phyloP scores from a whole-genome alignment of 2,113 vertebrate species.

The Pavo muticus region DNA sequence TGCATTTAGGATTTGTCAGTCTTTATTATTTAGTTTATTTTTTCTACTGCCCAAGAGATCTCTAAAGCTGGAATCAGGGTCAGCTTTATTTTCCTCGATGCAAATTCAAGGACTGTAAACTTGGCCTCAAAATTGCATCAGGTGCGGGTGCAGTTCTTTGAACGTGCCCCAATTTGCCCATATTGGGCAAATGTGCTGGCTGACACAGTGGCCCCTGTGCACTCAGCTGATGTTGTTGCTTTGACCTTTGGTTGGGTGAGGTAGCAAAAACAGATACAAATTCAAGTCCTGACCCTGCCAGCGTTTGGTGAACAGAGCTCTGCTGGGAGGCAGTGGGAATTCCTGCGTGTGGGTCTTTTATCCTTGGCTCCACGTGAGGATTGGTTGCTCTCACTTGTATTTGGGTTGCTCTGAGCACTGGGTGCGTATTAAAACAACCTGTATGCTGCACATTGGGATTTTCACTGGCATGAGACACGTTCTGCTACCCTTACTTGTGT shows the following conservation, averaged over 20 bases:
- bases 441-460: not conserved
- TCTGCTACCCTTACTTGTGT: not conserved
- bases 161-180: not conserved
- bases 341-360: not conserved
- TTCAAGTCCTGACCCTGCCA: not conserved
- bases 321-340: not conserved
- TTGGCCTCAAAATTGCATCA: not conserved
- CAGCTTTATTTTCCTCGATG: not conserved
- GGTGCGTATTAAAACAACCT: not conserved
- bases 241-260: constrained; percentile 17
- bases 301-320: not conserved
- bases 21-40: not conserved
- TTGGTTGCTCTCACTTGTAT: not conserved
- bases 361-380: not conserved
- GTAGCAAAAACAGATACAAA: not conserved
- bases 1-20: not conserved
- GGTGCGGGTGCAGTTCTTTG: not conserved
- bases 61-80: not conserved
- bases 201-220: not conserved
- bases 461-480: not conserved
- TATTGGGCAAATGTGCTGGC: not conserved
- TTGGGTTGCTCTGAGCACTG: not conserved
- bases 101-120: not conserved
- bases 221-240: not conserved
- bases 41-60: not conserved